A percentile compares a stretch with the other conserved stretches of the same genome.
Evolutionary conservation across 1,140 invertebrate genomes (phyloP).

Genomic region (Conopomorpha cramerella): DNA sequence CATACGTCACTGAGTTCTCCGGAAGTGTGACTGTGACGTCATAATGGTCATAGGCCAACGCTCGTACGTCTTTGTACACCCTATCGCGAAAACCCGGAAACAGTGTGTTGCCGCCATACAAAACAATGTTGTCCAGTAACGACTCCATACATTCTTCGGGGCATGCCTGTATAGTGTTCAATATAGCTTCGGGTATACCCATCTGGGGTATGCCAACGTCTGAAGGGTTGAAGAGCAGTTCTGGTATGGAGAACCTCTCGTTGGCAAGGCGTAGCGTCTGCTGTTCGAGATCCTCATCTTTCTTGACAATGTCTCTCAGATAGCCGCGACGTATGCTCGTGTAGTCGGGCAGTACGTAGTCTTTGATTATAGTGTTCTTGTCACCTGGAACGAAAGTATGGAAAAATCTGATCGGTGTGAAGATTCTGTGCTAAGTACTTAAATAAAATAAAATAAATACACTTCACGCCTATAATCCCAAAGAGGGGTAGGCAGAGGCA

Average conservation of each 20-base stretch:
- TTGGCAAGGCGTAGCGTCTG: slow-evolving; percentile 89
- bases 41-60: slow-evolving; percentile 76
- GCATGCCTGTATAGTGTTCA: slow-evolving; percentile 73
- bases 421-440: no score
- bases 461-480: no score
- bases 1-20: slow-evolving; percentile 78
- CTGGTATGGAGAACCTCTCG: slow-evolving; percentile 91
- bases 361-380: slow-evolving; percentile 69
- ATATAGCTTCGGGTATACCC: slow-evolving; percentile 91
- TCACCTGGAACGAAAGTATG: slow-evolving; percentile 22
- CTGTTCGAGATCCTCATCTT: slow-evolving; percentile 67
- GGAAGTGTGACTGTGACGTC: slow-evolving; percentile 67
- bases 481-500: no score
- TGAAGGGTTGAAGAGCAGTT: slow-evolving; percentile 93
- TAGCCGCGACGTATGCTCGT: slow-evolving; percentile 83
- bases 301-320: slow-evolving; percentile 62
- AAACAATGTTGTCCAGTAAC: slow-evolving; percentile 85
- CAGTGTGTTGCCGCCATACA: slow-evolving; percentile 87
- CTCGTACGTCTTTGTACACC: slow-evolving; percentile 79
- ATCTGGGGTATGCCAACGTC: slow-evolving; percentile 94
- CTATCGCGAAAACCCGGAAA: slow-evolving; percentile 86
- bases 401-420: no score
- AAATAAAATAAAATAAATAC: no score
- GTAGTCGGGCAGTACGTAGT: slow-evolving; percentile 97
- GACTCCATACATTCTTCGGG: slow-evolving; percentile 80